Percentiles rank a stretch among this genome's conserved stretches.
These are phyloP conservation scores for Anastrepha obliqua DNA, from an alignment of 1,140 invertebrate species.

Conservation along the genomic window DNA sequence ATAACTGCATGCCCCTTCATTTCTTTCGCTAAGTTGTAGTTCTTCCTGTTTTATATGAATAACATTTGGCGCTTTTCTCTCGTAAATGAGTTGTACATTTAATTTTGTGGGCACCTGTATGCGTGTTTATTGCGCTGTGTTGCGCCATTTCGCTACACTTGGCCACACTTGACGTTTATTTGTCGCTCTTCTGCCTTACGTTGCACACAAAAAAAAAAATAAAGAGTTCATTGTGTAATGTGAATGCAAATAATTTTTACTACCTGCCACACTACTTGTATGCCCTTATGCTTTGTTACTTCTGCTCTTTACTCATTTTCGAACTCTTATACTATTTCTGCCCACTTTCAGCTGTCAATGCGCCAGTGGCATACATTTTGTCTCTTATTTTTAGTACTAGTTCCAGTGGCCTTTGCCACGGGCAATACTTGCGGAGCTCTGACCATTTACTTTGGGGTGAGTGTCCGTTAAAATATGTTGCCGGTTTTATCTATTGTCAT, in stretches of 20 bases:
- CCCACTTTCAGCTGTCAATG: not conserved
- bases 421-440: not conserved
- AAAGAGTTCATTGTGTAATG: not conserved
- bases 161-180: not conserved
- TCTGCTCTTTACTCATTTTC: not conserved
- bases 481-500: constrained; percentile 31
- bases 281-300: not conserved
- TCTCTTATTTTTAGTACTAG: not conserved
- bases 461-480: constrained; percentile 29
- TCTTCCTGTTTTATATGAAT: too few species aligned
- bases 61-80: too few species aligned
- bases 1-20: too few species aligned
- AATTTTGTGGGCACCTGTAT: too few species aligned
- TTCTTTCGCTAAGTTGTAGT: too few species aligned
- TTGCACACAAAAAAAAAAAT: not conserved
- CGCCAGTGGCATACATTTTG: not conserved
- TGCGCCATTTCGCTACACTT: not conserved
- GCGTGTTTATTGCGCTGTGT: too few species aligned
- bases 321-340: not conserved
- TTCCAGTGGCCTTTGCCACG: not conserved
- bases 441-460: not conserved
- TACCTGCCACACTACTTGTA: not conserved
- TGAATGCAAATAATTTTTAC: constrained; percentile 18
- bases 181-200: not conserved
- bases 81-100: too few species aligned